phyloP scores from a whole-genome alignment of 1,140 invertebrate species.

The Bradynema listronoti region DNA sequence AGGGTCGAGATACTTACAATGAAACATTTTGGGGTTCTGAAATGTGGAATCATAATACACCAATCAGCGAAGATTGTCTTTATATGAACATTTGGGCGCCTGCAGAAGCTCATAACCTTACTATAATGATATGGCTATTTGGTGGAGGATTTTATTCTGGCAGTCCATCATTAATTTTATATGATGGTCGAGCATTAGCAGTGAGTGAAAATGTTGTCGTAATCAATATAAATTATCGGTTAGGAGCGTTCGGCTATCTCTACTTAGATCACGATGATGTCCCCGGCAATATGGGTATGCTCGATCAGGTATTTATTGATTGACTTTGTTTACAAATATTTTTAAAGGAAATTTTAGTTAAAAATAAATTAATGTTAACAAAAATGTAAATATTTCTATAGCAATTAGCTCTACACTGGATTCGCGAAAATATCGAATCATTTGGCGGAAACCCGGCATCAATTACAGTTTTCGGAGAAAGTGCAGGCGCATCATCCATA shows the following conservation, averaged over 20 bases:
- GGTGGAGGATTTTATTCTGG: conserved; percentile 56
- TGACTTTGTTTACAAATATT: background rate
- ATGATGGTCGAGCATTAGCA: conserved; percentile 55
- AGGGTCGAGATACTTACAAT: conserved; percentile 52
- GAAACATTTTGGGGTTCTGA: conserved; percentile 56
- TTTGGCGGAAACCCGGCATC: conserved; percentile 81
- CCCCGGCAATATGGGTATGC: conserved; percentile 85
- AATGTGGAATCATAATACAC: conserved; percentile 59
- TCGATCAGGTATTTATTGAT: conserved; percentile 64
- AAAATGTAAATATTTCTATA: conserved; percentile 19
- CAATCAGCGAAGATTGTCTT: conserved; percentile 52
- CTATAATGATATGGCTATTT: conserved; percentile 57
- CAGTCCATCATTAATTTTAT: conserved; percentile 50
- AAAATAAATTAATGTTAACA: conserved; percentile 8
- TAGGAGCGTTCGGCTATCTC: conserved; percentile 56
- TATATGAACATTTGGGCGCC: conserved; percentile 58
- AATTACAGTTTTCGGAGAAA: conserved; percentile 92
- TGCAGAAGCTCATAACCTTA: conserved; percentile 46
- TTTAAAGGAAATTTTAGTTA: background rate
- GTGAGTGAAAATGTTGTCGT: conserved; percentile 52
- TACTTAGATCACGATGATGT: conserved; percentile 65
- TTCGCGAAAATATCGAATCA: conserved; percentile 77
- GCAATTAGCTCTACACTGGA: conserved; percentile 78
- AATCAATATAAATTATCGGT: conserved; percentile 56
- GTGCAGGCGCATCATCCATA: conserved; percentile 84